phyloP scores from a whole-genome alignment of 2,113 vertebrate genomes.

The Lophura nycthemera region DNA sequence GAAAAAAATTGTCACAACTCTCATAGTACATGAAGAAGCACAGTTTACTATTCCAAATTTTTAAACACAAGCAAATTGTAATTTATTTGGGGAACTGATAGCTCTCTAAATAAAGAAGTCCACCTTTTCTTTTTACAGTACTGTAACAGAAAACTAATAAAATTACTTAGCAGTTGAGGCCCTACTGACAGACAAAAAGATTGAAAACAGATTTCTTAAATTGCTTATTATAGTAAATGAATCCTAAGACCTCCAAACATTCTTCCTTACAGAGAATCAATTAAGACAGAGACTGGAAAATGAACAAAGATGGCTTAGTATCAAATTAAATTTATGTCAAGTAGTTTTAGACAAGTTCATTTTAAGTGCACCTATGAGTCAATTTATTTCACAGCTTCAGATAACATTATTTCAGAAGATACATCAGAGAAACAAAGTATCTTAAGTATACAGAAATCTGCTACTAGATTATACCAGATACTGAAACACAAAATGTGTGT shows the following conservation, averaged over 20 bases:
- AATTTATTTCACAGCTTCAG: background rate
- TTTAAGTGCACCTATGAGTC: background rate
- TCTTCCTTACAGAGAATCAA: background rate
- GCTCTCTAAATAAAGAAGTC: background rate
- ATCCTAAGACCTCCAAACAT: background rate
- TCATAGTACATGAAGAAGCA: background rate
- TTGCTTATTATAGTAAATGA: background rate
- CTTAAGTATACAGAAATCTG: background rate
- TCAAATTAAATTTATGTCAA: background rate
- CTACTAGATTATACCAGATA: background rate
- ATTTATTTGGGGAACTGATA: background rate
- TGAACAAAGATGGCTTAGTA: background rate
- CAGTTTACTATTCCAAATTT: background rate
- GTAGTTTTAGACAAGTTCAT: background rate
- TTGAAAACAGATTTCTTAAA: background rate
- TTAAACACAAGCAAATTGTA: background rate
- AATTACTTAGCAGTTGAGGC: background rate
- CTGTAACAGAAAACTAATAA: background rate
- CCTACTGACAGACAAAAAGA: background rate
- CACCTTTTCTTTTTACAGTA: background rate
- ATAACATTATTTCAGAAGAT: background rate
- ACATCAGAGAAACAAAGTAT: background rate
- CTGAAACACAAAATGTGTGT: background rate
- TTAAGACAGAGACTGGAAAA: background rate
- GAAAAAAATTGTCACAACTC: background rate